Percentiles rank a stretch among this genome's conserved stretches.
phyloP scores from a whole-genome alignment of 2,797 vertebrate genomes.

The Sardinella longiceps region DNA sequence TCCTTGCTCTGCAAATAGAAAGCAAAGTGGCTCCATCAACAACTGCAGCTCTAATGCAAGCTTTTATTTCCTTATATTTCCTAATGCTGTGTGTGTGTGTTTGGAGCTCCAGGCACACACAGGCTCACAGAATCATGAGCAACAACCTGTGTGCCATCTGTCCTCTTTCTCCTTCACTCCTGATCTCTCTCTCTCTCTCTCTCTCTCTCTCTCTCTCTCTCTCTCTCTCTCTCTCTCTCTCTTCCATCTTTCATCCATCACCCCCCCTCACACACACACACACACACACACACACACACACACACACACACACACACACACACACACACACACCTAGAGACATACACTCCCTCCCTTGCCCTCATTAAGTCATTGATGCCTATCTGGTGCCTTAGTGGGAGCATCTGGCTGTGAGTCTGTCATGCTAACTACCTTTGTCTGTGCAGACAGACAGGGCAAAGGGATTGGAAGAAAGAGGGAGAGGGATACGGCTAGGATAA shows the following conservation, averaged over 20 bases:
- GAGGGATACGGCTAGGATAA: neutral
- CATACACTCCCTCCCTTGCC: neutral
- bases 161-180: constrained; percentile 17
- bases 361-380: constrained; percentile 19
- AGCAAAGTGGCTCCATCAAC: neutral
- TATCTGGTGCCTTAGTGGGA: neutral
- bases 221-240: neutral
- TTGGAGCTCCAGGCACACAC: neutral
- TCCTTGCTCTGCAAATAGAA: no score
- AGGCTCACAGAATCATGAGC: neutral
- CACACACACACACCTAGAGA: neutral
- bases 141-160: neutral
- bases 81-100: neutral
- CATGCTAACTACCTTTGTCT: neutral
- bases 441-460: neutral
- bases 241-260: constrained; percentile 23
- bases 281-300: neutral
- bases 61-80: neutral
- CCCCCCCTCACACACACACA: neutral
- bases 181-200: constrained; percentile 38
- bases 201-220: neutral
- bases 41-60: neutral
- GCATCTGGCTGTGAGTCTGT: neutral
- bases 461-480: neutral
- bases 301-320: no score